Evolutionary conservation across 2,797 vertebrate genomes (phyloP).

Genomic region (Brachymystax lenok): DNA sequence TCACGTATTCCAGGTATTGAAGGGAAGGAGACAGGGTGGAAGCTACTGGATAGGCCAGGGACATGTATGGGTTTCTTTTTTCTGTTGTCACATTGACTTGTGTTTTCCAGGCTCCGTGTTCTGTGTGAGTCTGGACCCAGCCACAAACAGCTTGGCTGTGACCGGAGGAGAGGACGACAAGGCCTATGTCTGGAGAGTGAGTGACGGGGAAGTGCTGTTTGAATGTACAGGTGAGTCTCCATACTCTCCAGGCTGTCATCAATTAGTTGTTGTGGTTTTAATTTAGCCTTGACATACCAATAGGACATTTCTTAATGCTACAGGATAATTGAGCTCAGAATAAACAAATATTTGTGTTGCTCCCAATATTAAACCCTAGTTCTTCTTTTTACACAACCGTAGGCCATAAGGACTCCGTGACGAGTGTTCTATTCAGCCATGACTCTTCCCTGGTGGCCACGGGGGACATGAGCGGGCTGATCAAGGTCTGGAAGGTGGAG

Average conservation of each 20-base stretch:
- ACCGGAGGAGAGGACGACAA: slow-evolving; percentile 94
- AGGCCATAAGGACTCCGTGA: slow-evolving; percentile 98
- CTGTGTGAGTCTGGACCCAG: slow-evolving; percentile 90
- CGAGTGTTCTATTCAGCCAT: slow-evolving; percentile 87
- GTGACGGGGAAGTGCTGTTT: slow-evolving; percentile 87
- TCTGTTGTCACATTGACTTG: neutral
- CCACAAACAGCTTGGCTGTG: slow-evolving; percentile 85
- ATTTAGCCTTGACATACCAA: neutral
- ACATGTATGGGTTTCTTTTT: neutral
- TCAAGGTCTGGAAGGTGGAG: slow-evolving; percentile 95
- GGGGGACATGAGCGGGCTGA: slow-evolving; percentile 94
- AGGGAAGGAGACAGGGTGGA: neutral
- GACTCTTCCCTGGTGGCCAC: slow-evolving; percentile 90
- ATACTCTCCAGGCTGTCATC: no score
- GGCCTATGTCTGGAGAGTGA: slow-evolving; percentile 90
- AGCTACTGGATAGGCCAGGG: neutral
- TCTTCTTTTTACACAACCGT: neutral
- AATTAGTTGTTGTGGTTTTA: no score
- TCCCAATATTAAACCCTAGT: no score
- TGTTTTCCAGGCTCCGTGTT: slow-evolving; percentile 86
- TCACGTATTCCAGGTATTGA: neutral
- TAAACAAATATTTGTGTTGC: neutral
- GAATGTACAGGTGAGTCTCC: slow-evolving; percentile 87
- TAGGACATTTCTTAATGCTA: neutral
- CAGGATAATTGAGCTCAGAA: neutral